These are phyloP conservation scores for Syngnathus acus DNA, from an alignment of 2,797 vertebrate species.

Conservation along the genomic window DNA sequence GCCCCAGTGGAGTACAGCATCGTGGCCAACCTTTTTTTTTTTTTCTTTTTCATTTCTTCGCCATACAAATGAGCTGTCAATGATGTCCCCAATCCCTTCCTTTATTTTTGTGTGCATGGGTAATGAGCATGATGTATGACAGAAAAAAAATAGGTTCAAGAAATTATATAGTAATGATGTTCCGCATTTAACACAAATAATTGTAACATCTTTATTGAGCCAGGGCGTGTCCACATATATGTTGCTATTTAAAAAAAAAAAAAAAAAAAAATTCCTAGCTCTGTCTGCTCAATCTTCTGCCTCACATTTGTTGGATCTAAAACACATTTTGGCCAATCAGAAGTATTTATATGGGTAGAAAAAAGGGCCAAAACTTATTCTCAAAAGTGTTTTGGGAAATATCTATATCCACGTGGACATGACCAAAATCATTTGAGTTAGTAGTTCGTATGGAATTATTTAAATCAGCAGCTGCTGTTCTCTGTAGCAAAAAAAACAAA, in stretches of 20 bases:
- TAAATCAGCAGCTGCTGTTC: conserved; percentile 5
- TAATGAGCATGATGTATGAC: not conserved
- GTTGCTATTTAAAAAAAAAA: not conserved
- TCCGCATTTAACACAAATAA: not conserved
- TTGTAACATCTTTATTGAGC: not conserved
- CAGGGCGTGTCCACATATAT: not conserved
- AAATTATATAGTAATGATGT: not conserved
- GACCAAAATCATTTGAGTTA: not conserved
- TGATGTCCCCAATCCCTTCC: conserved; percentile 14
- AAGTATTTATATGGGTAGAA: too few species aligned
- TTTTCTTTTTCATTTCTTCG: conserved; percentile 11
- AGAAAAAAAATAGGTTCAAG: not conserved
- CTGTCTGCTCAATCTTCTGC: too few species aligned
- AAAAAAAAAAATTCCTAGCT: too few species aligned
- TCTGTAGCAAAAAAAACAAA: not conserved
- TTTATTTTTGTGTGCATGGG: conserved; percentile 12
- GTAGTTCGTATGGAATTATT: not conserved
- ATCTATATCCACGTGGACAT: not conserved
- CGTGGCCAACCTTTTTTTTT: conserved; percentile 16
- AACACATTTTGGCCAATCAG: too few species aligned
- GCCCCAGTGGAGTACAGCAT: conserved; percentile 42
- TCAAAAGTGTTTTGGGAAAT: not conserved
- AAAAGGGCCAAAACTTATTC: too few species aligned
- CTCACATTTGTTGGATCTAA: too few species aligned
- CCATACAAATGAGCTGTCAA: conserved; percentile 18